phyloP scores from a whole-genome alignment of 2,888 invertebrate genomes.

The Macrophya annulata region DNA sequence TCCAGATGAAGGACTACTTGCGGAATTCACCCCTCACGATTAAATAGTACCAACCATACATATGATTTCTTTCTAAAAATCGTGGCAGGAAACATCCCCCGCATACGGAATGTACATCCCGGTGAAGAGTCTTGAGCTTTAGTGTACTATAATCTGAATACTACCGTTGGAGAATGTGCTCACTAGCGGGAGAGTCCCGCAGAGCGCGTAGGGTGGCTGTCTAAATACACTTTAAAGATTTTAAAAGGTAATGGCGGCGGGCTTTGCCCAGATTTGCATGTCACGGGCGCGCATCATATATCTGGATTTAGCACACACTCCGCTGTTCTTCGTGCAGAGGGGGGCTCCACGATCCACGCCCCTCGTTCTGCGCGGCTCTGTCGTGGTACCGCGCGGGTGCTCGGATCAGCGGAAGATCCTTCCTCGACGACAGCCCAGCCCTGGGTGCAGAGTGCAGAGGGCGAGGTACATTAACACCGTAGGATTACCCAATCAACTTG shows the following conservation, averaged over 20 bases:
- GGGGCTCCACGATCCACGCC: slow-evolving; percentile 59
- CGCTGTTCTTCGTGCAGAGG: slow-evolving; percentile 62
- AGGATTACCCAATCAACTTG: slow-evolving; percentile 78
- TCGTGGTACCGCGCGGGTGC: slow-evolving; percentile 61
- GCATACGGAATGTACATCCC: neutral
- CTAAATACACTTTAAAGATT: slow-evolving; percentile 80
- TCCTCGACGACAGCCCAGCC: slow-evolving; percentile 51
- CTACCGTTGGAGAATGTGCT: slow-evolving; percentile 61
- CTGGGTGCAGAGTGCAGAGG: slow-evolving; percentile 59
- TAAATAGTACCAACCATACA: neutral
- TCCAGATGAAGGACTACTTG: slow-evolving; percentile 24
- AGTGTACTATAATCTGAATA: slow-evolving; percentile 50
- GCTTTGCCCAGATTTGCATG: slow-evolving; percentile 79
- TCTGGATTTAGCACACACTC: slow-evolving; percentile 78
- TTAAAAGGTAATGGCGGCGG: slow-evolving; percentile 79
- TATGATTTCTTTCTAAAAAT: neutral
- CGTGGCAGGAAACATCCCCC: slow-evolving; percentile 10
- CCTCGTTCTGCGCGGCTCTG: slow-evolving; percentile 43
- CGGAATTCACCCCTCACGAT: slow-evolving; percentile 29
- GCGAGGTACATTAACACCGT: slow-evolving; percentile 75
- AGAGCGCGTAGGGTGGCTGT: slow-evolving; percentile 74
- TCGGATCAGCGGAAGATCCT: slow-evolving; percentile 72
- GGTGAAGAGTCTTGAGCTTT: slow-evolving; percentile 45
- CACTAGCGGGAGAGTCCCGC: slow-evolving; percentile 43
- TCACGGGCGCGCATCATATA: slow-evolving; percentile 79